These are phyloP conservation scores for Centropus unirufus DNA, from an alignment of 2,113 vertebrate genomes.

Conservation along the genomic window DNA sequence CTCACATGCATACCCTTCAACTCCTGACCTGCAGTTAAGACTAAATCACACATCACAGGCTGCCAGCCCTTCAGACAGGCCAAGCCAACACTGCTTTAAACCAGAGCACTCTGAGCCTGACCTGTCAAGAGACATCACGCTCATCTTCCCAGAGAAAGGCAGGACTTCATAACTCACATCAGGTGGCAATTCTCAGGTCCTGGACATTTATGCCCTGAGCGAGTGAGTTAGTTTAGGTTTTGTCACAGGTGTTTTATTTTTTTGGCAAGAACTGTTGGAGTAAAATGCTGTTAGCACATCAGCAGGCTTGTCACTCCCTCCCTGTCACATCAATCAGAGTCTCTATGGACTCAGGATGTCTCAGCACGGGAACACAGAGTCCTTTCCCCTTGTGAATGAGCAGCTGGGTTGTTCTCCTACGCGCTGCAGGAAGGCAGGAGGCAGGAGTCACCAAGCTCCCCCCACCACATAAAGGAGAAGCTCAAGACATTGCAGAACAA, in stretches of 20 bases:
- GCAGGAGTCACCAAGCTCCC: background rate
- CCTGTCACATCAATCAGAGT: conserved; percentile 59
- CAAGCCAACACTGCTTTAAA: background rate
- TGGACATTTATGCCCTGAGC: background rate
- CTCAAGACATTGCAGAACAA: background rate
- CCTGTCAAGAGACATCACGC: background rate
- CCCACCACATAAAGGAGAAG: fast-evolving
- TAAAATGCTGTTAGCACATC: conserved; percentile 43
- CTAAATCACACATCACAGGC: conserved; percentile 50
- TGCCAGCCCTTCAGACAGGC: conserved; percentile 46
- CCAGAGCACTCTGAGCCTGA: conserved; percentile 12
- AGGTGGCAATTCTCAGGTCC: background rate
- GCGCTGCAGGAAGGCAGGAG: background rate
- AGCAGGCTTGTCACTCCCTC: conserved; percentile 52
- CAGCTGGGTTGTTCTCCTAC: background rate
- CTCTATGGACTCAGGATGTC: background rate
- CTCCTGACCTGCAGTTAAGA: conserved; percentile 45
- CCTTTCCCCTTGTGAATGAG: conserved; percentile 16
- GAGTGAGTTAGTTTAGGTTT: background rate
- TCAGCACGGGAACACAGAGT: background rate
- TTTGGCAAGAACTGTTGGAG: conserved; percentile 33
- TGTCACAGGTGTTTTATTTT: conserved; percentile 35
- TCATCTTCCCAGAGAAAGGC: background rate
- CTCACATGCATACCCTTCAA: background rate
- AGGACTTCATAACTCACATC: conserved; percentile 30